These are phyloP conservation scores for Artemisiospiza belli DNA, from an alignment of 2,113 vertebrate genomes.

Conservation along the genomic window DNA sequence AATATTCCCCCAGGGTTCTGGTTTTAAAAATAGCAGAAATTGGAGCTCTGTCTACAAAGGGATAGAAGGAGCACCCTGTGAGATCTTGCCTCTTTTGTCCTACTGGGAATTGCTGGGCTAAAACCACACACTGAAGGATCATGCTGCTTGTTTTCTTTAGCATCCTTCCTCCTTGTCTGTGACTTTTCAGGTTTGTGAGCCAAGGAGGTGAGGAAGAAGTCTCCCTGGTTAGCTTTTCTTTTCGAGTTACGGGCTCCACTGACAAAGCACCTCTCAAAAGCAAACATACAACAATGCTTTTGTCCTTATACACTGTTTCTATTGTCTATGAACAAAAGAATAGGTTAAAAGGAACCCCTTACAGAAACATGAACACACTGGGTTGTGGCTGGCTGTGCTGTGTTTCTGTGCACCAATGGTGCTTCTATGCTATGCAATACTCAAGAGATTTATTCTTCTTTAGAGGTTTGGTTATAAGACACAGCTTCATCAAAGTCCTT, in stretches of 20 bases:
- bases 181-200: background rate
- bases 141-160: conserved; percentile 48
- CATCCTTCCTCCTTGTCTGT: background rate
- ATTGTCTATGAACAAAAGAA: conserved; percentile 1
- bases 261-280: conserved; percentile 34
- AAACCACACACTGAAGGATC: conserved; percentile 3
- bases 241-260: background rate
- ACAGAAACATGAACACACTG: background rate
- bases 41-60: background rate
- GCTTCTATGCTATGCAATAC: background rate
- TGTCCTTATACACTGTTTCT: background rate
- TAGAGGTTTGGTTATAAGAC: background rate
- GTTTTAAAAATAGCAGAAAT: conserved; percentile 60
- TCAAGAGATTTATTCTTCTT: background rate
- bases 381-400: background rate
- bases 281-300: background rate
- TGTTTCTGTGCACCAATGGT: background rate
- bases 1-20: conserved; percentile 30
- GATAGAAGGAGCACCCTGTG: conserved; percentile 2
- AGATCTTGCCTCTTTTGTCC: conserved; percentile 19
- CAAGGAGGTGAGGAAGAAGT: background rate
- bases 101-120: conserved; percentile 37
- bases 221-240: background rate
- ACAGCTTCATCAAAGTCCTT: background rate
- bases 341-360: conserved; percentile 36